These are phyloP conservation scores for Neotragus moschatus DNA, from an alignment of 2,113 vertebrate genomes.

Conservation along the genomic window DNA sequence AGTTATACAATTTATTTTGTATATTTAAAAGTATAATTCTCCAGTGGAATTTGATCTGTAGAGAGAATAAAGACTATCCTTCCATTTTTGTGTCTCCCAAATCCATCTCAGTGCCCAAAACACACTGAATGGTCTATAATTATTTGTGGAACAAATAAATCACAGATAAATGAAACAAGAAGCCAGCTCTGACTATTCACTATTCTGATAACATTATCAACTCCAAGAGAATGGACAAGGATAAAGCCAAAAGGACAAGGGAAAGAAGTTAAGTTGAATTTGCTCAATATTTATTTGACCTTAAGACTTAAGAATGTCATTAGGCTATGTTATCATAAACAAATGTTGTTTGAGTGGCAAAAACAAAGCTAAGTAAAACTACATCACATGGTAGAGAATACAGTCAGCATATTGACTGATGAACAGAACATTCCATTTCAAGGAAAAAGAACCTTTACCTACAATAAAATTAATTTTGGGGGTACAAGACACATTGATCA, in stretches of 20 bases:
- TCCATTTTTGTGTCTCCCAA: neutral
- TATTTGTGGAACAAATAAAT: neutral
- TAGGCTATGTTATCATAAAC: constrained; percentile 20
- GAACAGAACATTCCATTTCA: constrained; percentile 49
- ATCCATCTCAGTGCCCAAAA: neutral
- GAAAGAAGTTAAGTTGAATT: neutral
- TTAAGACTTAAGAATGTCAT: constrained; percentile 40
- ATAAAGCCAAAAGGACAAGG: neutral
- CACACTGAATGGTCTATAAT: neutral
- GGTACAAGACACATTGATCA: neutral
- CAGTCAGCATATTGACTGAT: constrained; percentile 60
- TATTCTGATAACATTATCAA: neutral
- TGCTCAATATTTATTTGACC: neutral
- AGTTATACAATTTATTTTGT: neutral
- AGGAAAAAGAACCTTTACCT: constrained; percentile 52
- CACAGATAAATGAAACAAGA: neutral
- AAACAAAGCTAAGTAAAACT: constrained; percentile 59
- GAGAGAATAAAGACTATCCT: neutral
- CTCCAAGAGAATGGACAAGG: neutral
- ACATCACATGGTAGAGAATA: constrained; percentile 47
- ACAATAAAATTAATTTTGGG: constrained; percentile 25
- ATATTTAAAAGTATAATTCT: neutral
- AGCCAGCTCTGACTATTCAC: neutral
- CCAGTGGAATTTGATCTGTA: neutral
- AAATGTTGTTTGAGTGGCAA: constrained; percentile 33